phyloP scores from a whole-genome alignment of 2,888 invertebrate species.

The Nomada hirtipes region DNA sequence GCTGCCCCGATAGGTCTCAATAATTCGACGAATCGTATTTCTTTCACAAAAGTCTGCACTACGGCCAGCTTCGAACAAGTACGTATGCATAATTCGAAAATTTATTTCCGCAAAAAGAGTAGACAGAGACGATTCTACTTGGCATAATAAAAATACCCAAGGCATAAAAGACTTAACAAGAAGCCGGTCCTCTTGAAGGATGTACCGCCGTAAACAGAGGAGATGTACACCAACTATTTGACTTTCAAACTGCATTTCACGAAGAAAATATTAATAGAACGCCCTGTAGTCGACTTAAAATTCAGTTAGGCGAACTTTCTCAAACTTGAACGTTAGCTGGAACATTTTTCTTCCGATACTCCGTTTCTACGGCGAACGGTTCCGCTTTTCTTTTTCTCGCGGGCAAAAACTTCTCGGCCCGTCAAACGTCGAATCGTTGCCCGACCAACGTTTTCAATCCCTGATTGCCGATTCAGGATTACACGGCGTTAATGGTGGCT shows the following conservation, averaged over 20 bases:
- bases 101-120: no score
- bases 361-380: background rate
- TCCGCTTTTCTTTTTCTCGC: background rate
- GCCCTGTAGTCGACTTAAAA: constrained; percentile 11
- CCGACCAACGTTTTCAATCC: constrained; percentile 53
- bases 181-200: background rate
- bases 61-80: no score
- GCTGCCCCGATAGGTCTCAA: no score
- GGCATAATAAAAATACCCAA: background rate
- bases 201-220: constrained; percentile 15
- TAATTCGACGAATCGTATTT: no score
- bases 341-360: constrained; percentile 29
- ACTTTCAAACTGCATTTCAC: constrained; percentile 12
- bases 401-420: constrained; percentile 34
- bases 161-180: constrained; percentile 11
- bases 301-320: constrained; percentile 28
- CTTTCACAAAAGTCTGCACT: no score
- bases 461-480: constrained; percentile 69
- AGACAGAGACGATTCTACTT: no score
- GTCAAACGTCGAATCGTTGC: constrained; percentile 58
- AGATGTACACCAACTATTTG: constrained; percentile 14
- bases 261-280: constrained; percentile 32
- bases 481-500: constrained; percentile 62
- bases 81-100: no score
- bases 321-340: constrained; percentile 23